Evolutionary conservation across 2,888 invertebrate genomes (phyloP).

Genomic region (Halocaridina rubra): DNA sequence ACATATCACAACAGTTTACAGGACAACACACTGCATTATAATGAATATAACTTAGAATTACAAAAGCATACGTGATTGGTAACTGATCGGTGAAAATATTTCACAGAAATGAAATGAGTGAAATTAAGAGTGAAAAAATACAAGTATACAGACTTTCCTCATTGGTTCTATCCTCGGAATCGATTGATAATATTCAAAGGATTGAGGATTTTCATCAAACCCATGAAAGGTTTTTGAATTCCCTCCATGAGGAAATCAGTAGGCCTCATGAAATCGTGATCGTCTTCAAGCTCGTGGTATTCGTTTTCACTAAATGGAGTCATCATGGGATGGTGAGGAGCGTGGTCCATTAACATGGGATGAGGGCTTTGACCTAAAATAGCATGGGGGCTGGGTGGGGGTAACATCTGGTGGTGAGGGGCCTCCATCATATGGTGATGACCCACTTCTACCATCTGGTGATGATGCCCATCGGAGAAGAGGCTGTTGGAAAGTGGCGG

Average conservation of each 20-base stretch:
- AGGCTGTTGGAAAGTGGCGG: conserved; percentile 32
- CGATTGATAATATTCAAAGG: conserved; percentile 56
- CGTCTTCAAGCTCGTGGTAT: conserved; percentile 28
- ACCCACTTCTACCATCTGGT: conserved; percentile 7
- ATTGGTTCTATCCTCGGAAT: conserved; percentile 13
- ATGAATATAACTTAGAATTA: background rate
- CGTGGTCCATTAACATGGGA: conserved; percentile 29
- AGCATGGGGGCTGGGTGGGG: background rate
- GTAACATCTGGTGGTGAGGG: background rate
- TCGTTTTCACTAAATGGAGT: conserved; percentile 18
- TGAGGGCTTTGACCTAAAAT: conserved; percentile 37
- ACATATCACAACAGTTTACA: background rate
- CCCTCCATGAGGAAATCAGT: conserved; percentile 48
- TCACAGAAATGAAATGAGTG: background rate
- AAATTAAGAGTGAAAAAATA: background rate
- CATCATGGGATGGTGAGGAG: conserved; percentile 49
- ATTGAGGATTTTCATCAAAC: conserved; percentile 51
- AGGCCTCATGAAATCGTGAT: conserved; percentile 36
- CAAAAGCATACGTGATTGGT: background rate
- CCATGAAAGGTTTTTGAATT: conserved; percentile 51
- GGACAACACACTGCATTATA: background rate
- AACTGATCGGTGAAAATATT: background rate
- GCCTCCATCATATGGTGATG: background rate
- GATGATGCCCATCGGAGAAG: background rate
- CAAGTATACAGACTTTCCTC: background rate